Conservation (phyloP, 2,113 vertebrate genomes). For the Tetraodon nigroviridis region DNA sequence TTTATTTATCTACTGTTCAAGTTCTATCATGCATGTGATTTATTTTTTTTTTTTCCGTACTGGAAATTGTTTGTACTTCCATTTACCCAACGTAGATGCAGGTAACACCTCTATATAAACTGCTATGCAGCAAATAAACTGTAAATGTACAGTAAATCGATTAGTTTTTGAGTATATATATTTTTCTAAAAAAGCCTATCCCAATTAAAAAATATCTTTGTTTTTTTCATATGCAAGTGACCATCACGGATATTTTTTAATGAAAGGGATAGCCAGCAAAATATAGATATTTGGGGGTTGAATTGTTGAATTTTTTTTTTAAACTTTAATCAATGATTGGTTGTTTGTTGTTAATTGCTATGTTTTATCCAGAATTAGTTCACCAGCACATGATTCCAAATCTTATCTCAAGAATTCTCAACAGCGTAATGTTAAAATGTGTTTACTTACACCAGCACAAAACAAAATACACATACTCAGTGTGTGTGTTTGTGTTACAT, state of each 20-base stretch:
- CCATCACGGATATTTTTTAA: background rate
- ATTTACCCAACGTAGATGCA: constrained; percentile 57
- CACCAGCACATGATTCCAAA: no score
- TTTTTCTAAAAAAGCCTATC: constrained; percentile 59
- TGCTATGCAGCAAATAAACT: constrained; percentile 80
- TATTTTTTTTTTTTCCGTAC: constrained; percentile 12
- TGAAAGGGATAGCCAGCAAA: background rate
- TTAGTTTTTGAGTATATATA: constrained; percentile 64
- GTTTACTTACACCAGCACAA: no score
- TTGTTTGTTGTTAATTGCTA: background rate
- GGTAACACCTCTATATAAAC: constrained; percentile 75
- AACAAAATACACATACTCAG: no score
- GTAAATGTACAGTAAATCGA: constrained; percentile 61
- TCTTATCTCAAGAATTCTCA: no score
- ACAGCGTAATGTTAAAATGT: no score
- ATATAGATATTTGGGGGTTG: background rate
- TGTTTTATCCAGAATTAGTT: background rate
- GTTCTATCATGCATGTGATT: constrained; percentile 45
- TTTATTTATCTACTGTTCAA: constrained; percentile 45
- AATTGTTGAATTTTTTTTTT: background rate
- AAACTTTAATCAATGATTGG: background rate
- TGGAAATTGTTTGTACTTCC: constrained; percentile 63
- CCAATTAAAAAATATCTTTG: constrained; percentile 48
- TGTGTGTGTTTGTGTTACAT: no score
- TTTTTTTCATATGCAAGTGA: constrained; percentile 57